These are phyloP conservation scores for Andricus curvator DNA, from an alignment of 2,888 invertebrate genomes.

Conservation along the genomic window DNA sequence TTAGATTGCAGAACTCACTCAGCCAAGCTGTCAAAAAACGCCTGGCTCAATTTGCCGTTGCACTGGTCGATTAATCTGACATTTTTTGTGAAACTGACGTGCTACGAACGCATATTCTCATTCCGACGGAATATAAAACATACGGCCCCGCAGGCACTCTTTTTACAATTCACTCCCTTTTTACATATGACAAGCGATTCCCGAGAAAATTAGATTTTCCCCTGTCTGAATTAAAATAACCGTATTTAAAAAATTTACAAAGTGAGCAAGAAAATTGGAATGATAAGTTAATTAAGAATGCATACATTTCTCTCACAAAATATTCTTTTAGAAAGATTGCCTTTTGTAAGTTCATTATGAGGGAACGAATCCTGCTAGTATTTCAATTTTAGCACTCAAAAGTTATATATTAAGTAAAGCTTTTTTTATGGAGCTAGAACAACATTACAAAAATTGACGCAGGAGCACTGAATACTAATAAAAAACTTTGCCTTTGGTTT, in stretches of 20 bases:
- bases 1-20: slow-evolving; percentile 32
- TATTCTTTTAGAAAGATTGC: no score
- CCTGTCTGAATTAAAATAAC: no score
- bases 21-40: slow-evolving; percentile 36
- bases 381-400: no score
- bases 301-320: no score
- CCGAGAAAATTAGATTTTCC: slow-evolving; percentile 8
- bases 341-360: no score
- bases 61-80: slow-evolving; percentile 37
- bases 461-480: not conserved
- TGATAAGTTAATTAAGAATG: no score
- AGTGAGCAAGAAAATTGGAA: not conserved
- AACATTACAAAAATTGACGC: not conserved
- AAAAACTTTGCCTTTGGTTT: not conserved
- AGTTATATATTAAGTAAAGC: no score
- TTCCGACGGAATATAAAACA: slow-evolving; percentile 20
- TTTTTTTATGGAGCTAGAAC: no score
- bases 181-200: slow-evolving; percentile 27
- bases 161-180: slow-evolving; percentile 34
- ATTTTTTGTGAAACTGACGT: slow-evolving; percentile 31
- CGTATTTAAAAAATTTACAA: slow-evolving; percentile 3
- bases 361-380: no score
- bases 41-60: slow-evolving; percentile 33
- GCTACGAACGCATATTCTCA: slow-evolving; percentile 35
- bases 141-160: slow-evolving; percentile 15